A percentile compares a stretch with the other conserved stretches of the same genome.
These are phyloP conservation scores for Podocnemis expansa DNA, from an alignment of 2,113 vertebrate species.

Conservation along the genomic window DNA sequence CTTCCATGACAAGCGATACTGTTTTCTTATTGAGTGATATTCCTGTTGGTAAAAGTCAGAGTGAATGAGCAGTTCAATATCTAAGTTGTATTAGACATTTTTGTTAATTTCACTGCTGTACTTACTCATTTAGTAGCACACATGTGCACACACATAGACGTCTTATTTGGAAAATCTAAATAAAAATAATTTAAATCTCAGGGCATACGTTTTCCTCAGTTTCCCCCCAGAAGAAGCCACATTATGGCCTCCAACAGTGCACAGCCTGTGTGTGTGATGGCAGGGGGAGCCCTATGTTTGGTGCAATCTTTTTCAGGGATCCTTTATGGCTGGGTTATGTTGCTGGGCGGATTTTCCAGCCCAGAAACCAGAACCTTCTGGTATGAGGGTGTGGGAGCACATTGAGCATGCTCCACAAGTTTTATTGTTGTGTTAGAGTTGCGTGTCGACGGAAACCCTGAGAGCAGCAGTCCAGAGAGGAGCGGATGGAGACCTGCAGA, in stretches of 20 bases:
- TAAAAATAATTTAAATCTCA: background rate
- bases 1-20: slow-evolving; percentile 62
- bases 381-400: no score
- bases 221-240: background rate
- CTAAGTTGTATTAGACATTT: background rate
- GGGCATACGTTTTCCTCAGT: background rate
- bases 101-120: background rate
- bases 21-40: slow-evolving; percentile 52
- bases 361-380: no score
- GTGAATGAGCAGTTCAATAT: slow-evolving; percentile 10
- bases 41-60: background rate
- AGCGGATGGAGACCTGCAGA: no score
- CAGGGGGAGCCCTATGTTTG: no score
- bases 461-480: no score
- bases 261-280: background rate
- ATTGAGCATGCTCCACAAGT: no score
- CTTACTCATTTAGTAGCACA: background rate
- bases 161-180: background rate
- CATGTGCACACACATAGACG: background rate
- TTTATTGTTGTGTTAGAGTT: no score
- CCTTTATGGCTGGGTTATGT: no score
- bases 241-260: background rate
- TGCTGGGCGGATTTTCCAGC: no score
- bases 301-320: no score
- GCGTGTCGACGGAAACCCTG: no score